These are phyloP conservation scores for Corythornis leucogaster DNA, from an alignment of 2,797 vertebrate genomes.

Conservation along the genomic window DNA sequence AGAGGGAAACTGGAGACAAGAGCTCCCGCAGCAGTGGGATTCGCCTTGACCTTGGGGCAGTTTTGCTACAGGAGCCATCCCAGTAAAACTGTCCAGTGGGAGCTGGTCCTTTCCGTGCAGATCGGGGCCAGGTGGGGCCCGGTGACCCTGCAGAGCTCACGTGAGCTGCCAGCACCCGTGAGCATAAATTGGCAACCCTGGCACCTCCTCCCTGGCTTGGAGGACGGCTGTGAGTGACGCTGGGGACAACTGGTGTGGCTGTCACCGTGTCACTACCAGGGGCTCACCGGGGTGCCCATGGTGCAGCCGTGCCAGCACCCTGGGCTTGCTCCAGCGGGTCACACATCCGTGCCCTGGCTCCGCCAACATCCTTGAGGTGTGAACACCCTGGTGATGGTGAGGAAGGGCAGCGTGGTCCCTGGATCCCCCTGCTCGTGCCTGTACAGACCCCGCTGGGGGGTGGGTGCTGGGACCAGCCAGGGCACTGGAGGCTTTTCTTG, in stretches of 20 bases:
- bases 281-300: rapidly evolving
- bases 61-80: background rate
- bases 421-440: rapidly evolving
- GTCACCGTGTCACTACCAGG: rapidly evolving
- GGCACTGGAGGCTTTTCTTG: background rate
- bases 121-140: rapidly evolving
- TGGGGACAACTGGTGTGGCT: background rate
- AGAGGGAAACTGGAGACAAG: background rate
- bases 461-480: rapidly evolving
- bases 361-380: rapidly evolving
- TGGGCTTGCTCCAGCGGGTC: rapidly evolving
- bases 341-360: background rate
- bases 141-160: rapidly evolving
- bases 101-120: rapidly evolving
- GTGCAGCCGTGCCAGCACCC: rapidly evolving
- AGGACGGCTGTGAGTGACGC: rapidly evolving
- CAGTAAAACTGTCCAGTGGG: background rate
- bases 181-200: background rate
- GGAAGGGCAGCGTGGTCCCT: background rate
- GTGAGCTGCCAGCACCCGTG: background rate
- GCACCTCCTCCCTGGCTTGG: background rate
- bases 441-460: rapidly evolving
- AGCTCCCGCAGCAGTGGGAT: background rate
- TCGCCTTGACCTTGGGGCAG: slow-evolving; percentile 40
- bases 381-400: rapidly evolving